Percentiles rank a stretch among this genome's conserved stretches.
phyloP scores from a whole-genome alignment of 2,113 vertebrate species.

The Gymnarchus niloticus region DNA sequence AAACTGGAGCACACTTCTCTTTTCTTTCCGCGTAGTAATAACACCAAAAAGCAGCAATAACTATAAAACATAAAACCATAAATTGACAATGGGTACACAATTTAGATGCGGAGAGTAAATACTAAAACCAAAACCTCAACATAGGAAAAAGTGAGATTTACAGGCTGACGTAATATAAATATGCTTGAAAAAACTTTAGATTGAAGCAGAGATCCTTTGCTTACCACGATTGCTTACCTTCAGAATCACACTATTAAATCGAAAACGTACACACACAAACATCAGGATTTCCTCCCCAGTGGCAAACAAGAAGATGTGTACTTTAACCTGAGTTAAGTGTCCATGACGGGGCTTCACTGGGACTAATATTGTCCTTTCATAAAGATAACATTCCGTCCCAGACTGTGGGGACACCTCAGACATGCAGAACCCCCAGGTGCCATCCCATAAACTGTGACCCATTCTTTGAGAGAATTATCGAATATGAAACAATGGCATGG shows the following conservation, averaged over 20 bases:
- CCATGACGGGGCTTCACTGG: background rate
- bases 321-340: background rate
- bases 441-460: background rate
- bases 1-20: background rate
- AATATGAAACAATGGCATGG: background rate
- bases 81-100: background rate
- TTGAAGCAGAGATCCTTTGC: background rate
- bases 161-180: background rate
- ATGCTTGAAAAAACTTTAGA: background rate
- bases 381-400: background rate
- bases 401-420: background rate
- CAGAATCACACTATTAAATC: background rate
- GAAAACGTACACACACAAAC: background rate
- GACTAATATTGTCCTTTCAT: background rate
- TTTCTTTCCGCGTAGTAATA: background rate
- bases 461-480: background rate
- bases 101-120: background rate
- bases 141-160: background rate
- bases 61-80: background rate
- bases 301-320: background rate
- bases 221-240: background rate
- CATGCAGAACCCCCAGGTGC: background rate
- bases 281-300: background rate
- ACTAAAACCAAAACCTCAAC: background rate
- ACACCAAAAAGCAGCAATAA: background rate